Base-by-base conservation (phyloP, 2,888 invertebrate genomes). In the Tupiocoris notatus region DNA sequence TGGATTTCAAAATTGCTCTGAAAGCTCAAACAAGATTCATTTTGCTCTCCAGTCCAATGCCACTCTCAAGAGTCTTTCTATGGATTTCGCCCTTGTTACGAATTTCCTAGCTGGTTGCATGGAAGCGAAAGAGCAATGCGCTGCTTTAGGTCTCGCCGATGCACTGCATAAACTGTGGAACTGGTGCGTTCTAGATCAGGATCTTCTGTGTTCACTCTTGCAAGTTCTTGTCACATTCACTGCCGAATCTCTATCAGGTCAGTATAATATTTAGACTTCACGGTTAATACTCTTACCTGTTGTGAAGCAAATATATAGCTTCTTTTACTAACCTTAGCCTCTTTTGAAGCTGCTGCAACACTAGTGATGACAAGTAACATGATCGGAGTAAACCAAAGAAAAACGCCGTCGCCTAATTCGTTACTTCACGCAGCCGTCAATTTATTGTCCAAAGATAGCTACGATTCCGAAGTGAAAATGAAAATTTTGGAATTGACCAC, bases 121-220 rank as follows among this genome's bases (percentile, higher is more conserved):
- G 0, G 77, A 83, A 0, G 88, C 88, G 0, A 91, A 91, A 82
- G 86, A 86, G 20, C 83, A 84, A 39, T 86, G 88, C 24, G 87
- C 88, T 0, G 85, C 86, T 22, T 84, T 86, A 57, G 87, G 87
- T 71, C 82, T 90, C 24, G 86, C 89, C 0, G 86, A 88, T 78
- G 85, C 88, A 0, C 82, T 90, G 12, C 88, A 88, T 81, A 88
- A 89, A 79, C 83, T 91, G 80, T 91, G 91, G 91, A 85, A 87
- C 1, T 91, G 91, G 90, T 88, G 88, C 81, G 86, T 86, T 82
- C 85, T 88, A 80, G 88, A 88, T 22, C 88, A 88, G 67, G 84
- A 83, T 65, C 83, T 88, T 58, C 81, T 89, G 2, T 83, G 85
- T 0, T 86, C 88, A 18, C 85, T 87, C 17, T 83, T 90, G 73